Evolutionary conservation across 2,113 vertebrate genomes (phyloP).

Genomic region (Tretioscincus oriximinensis): DNA sequence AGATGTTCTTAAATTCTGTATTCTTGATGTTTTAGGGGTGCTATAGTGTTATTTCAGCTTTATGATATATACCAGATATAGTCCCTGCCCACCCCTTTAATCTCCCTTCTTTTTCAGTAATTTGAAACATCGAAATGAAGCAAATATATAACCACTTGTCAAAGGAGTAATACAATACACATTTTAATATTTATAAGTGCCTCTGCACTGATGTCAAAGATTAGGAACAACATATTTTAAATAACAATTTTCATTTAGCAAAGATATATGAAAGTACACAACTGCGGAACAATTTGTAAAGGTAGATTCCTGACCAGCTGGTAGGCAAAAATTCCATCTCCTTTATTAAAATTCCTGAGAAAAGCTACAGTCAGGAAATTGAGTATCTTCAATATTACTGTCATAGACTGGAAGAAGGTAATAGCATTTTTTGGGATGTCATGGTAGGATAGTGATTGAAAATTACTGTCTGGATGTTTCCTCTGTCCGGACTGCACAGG

Average conservation of each 20-base stretch:
- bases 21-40: slow-evolving; percentile 20
- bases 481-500: too few species aligned
- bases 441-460: neutral
- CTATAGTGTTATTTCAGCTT: slow-evolving; percentile 27
- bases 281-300: neutral
- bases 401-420: slow-evolving; percentile 1
- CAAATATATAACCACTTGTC: slow-evolving; percentile 19
- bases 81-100: slow-evolving; percentile 36
- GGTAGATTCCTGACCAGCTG: slow-evolving; percentile 9
- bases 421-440: neutral
- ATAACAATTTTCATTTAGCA: neutral
- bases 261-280: slow-evolving; percentile 33
- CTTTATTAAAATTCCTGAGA: slow-evolving; percentile 8
- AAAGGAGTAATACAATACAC: neutral
- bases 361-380: neutral
- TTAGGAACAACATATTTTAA: neutral
- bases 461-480: too few species aligned
- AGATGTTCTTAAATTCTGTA: slow-evolving; percentile 20
- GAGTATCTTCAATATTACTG: neutral
- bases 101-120: slow-evolving; percentile 16
- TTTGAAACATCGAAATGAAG: slow-evolving; percentile 15
- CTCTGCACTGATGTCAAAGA: neutral
- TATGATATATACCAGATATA: slow-evolving; percentile 34
- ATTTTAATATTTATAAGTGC: neutral
- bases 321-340: neutral